Evolutionary conservation across 2,113 vertebrate genomes (phyloP), one percentile per base, ranked within the genome.

Genomic region (Nannospalax galili): DNA sequence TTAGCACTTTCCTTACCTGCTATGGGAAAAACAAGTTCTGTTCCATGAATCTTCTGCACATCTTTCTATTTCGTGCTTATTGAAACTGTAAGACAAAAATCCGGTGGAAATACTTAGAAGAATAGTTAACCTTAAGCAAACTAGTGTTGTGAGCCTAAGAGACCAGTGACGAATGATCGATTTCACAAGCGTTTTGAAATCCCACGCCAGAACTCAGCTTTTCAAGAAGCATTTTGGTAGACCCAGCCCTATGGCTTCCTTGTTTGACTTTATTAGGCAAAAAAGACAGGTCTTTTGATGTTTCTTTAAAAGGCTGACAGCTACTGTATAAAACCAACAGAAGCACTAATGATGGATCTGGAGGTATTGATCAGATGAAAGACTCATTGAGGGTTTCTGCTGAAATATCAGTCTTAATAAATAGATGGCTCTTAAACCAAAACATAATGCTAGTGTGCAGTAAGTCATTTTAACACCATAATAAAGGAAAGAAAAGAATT

Each of bases 251-350:
- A 28, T 94, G 89, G 85, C 74, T 90, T 84, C 93, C 81, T 84
- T 69, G 14, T 69, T 93, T 93, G 58, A 84, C 92, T 96, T 91
- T 89, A 86, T 91, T 91, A 97, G 88, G 19, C 84, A 89, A 82
- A 56, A 82, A 82, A 69, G 40, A 80, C 52, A 42, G 4, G 52
- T 67, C 56, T 35, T 92, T 92, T 93, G 69, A 56, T 87, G 56
- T 2, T 90, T 93, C 32, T 40, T 62, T 78, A 84, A 88, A 93
- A 94, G 74, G 20, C 90, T 96, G 79, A 65, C 88, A 95, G 60
- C 45, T 30, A 91, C 82, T 58, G 1, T 72, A 37, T 28, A 69
- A 58, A 96, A 86, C 3, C 20, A 78, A 84, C 69, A 72, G 72
- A 88, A 84, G 19, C 42, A 92, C 56, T 87, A 82, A 82, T 84